A percentile compares a stretch with the other conserved stretches of the same genome.
Conservation (phyloP, 1,140 invertebrate genomes). For the Drosophila rufa region DNA sequence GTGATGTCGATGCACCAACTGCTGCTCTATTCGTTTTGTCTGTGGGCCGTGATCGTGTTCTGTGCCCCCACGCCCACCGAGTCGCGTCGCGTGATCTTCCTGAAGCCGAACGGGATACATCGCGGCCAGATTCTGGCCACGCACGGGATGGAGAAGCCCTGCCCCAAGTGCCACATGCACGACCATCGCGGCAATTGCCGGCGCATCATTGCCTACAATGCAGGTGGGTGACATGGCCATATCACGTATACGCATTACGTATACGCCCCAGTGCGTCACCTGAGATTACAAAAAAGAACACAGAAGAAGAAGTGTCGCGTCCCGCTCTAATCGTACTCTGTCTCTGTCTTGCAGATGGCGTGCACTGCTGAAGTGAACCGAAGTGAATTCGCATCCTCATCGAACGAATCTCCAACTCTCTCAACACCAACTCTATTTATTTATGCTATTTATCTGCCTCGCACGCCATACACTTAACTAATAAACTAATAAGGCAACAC, state of each 20-base stretch:
- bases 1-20: conserved; percentile 61
- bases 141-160: conserved; percentile 63
- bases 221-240: conserved; percentile 50
- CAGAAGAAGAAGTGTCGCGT: background rate
- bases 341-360: conserved; percentile 63
- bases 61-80: conserved; percentile 61
- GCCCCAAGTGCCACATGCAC: conserved; percentile 74
- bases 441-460: conserved; percentile 50
- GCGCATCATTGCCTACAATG: conserved; percentile 72
- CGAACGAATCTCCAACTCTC: conserved; percentile 63
- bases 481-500: conserved; percentile 6
- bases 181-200: conserved; percentile 80
- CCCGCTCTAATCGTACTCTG: conserved; percentile 1
- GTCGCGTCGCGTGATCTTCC: conserved; percentile 77
- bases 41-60: conserved; percentile 58
- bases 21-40: conserved; percentile 53
- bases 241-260: conserved; percentile 32
- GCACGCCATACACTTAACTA: conserved; percentile 11
- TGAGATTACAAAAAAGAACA: background rate
- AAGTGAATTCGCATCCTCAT: conserved; percentile 16
- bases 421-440: conserved; percentile 49
- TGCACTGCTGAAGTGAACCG: conserved; percentile 51
- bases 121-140: conserved; percentile 72
- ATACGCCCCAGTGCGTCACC: conserved; percentile 38
- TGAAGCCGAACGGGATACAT: conserved; percentile 59